A percentile compares a stretch with the other conserved stretches of the same genome.
These are phyloP conservation scores for Blastobasis lacticolella DNA, from an alignment of 2,888 invertebrate genomes.

Conservation along the genomic window DNA sequence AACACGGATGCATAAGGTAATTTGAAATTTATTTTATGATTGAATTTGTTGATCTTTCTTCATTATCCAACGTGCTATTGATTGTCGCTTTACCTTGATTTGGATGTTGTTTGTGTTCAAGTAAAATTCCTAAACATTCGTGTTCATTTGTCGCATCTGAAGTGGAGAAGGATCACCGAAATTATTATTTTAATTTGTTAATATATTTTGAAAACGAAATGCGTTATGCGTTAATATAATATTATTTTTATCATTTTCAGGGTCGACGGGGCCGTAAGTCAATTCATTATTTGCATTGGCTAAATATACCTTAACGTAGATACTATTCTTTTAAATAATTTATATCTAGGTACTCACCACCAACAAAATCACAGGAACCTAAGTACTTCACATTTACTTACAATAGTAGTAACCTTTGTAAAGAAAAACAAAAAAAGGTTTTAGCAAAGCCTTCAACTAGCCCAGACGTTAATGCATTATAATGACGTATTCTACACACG, in stretches of 20 bases:
- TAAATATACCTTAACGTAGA: not conserved
- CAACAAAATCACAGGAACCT: not conserved
- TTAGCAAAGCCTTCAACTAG: no score
- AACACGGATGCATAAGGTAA: constrained; percentile 52
- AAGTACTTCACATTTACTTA: no score
- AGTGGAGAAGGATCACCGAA: constrained; percentile 50
- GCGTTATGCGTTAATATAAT: no score
- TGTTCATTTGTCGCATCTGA: constrained; percentile 49
- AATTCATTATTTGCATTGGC: not conserved
- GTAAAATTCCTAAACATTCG: constrained; percentile 17
- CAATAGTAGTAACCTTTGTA: no score
- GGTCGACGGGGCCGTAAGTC: no score
- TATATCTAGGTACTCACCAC: not conserved
- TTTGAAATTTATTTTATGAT: constrained; percentile 11
- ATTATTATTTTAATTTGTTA: not conserved
- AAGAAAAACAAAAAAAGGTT: no score
- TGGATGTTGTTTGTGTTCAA: constrained; percentile 3
- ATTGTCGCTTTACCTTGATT: constrained; percentile 6
- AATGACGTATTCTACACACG: no score
- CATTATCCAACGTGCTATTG: constrained; percentile 34
- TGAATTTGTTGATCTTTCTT: constrained; percentile 40
- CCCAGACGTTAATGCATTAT: no score
- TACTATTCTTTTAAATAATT: not conserved
- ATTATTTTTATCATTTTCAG: no score
- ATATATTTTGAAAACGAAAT: not conserved